A percentile compares a stretch with the other conserved stretches of the same genome.
Evolutionary conservation across 2,113 vertebrate species (phyloP).

Genomic region (Hyaena hyaena): DNA sequence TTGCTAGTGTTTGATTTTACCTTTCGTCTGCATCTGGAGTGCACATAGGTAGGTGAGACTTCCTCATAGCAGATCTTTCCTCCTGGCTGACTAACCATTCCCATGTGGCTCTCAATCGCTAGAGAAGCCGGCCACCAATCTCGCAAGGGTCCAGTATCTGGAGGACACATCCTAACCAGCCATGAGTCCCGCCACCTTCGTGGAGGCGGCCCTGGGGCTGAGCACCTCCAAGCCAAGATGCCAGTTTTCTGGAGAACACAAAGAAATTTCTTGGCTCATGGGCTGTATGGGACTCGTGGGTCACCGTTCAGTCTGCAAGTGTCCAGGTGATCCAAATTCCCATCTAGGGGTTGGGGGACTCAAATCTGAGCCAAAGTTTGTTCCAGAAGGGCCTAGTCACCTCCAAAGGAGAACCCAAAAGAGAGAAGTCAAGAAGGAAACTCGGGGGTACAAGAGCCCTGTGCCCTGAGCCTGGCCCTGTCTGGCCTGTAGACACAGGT

Average conservation of each 20-base stretch:
- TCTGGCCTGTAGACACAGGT: not conserved
- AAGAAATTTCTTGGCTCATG: conserved; percentile 59
- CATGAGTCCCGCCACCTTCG: not conserved
- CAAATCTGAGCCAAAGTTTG: not conserved
- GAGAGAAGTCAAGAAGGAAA: not conserved
- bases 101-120: not conserved
- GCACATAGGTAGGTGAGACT: not conserved
- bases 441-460: not conserved
- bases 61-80: not conserved
- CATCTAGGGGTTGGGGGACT: not conserved
- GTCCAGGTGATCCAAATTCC: not conserved
- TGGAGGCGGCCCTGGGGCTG: not conserved
- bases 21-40: not conserved
- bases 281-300: conserved; percentile 53
- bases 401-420: not conserved
- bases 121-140: not conserved
- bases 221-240: not conserved
- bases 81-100: not conserved
- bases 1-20: not conserved
- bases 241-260: conserved; percentile 45
- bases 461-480: not conserved
- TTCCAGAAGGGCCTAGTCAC: not conserved
- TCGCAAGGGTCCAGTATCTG: conserved; percentile 7
- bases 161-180: not conserved
- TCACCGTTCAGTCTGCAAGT: not conserved